Percentiles rank a stretch among this genome's conserved stretches.
Conservation (phyloP, 2,888 invertebrate genomes). For the Rotaria sp. region DNA sequence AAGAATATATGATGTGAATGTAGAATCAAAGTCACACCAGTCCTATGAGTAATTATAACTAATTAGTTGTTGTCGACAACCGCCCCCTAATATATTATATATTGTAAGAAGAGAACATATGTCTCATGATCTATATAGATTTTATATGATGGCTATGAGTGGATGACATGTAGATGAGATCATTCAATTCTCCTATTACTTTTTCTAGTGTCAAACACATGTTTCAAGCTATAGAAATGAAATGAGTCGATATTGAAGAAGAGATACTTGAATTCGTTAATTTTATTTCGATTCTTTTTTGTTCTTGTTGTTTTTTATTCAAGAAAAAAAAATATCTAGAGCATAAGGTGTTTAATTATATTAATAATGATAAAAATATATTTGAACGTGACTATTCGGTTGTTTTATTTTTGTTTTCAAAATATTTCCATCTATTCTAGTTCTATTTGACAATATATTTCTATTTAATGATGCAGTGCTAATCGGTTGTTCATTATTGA, state of each 20-base stretch:
- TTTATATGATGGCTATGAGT: neutral
- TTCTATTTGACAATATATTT: neutral
- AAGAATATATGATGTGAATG: neutral
- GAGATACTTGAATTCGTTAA: neutral
- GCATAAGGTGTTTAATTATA: neutral
- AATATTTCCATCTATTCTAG: too few species aligned
- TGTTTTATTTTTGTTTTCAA: neutral
- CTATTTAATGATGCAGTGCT: neutral
- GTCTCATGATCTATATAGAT: constrained; percentile 2
- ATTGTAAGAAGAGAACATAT: constrained; percentile 24
- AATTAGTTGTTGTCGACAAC: neutral
- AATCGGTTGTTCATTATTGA: neutral
- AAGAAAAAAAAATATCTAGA: neutral
- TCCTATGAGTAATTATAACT: constrained; percentile 3
- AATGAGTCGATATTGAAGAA: neutral
- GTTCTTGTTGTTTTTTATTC: neutral
- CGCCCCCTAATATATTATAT: constrained; percentile 4
- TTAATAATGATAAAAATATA: neutral
- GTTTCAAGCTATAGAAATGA: neutral
- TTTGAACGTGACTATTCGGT: neutral
- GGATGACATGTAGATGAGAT: neutral
- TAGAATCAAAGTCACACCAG: constrained; percentile 5
- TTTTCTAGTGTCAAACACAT: neutral
- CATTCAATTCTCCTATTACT: constrained; percentile 2
- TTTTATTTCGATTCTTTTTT: too few species aligned